A percentile compares a stretch with the other conserved stretches of the same genome.
These are phyloP conservation scores for Plodia interpunctella DNA, from an alignment of 1,140 invertebrate genomes.

Conservation along the genomic window DNA sequence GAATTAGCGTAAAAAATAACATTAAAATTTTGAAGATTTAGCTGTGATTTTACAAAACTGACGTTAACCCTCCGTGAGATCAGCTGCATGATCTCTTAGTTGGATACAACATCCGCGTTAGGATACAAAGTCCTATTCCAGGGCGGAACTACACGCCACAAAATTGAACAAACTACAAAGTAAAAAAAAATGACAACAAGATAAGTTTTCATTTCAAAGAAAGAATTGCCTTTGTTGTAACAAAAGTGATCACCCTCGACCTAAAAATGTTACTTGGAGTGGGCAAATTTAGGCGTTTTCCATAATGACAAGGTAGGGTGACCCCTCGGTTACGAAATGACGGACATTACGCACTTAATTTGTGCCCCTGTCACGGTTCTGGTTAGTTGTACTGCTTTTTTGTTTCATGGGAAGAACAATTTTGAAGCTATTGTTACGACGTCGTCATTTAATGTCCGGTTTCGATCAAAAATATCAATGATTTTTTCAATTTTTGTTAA, in stretches of 20 bases:
- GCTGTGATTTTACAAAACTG: too few relatives aligned
- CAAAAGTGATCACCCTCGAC: constrained; percentile 14
- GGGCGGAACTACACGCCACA: too few relatives aligned
- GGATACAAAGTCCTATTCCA: too few relatives aligned
- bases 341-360: constrained; percentile 19
- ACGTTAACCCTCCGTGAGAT: too few relatives aligned
- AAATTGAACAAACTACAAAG: too few relatives aligned
- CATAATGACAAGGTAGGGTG: constrained; percentile 30
- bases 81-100: too few relatives aligned
- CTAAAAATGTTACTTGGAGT: constrained; percentile 31
- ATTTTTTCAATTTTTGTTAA: too few relatives aligned
- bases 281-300: constrained; percentile 14
- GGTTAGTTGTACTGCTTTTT: constrained; percentile 13
- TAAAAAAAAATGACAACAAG: neutral
- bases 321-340: constrained; percentile 28
- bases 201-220: neutral
- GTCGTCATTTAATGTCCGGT: neutral
- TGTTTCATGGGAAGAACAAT: constrained; percentile 5
- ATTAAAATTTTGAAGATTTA: too few relatives aligned
- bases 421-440: neutral
- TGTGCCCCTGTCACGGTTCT: constrained; percentile 2
- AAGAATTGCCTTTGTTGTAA: neutral
- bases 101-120: too few relatives aligned
- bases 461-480: neutral
- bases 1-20: too few relatives aligned